phyloP scores from a whole-genome alignment of 2,797 vertebrate genomes.

The Sternarchorhynchus goeldii region DNA sequence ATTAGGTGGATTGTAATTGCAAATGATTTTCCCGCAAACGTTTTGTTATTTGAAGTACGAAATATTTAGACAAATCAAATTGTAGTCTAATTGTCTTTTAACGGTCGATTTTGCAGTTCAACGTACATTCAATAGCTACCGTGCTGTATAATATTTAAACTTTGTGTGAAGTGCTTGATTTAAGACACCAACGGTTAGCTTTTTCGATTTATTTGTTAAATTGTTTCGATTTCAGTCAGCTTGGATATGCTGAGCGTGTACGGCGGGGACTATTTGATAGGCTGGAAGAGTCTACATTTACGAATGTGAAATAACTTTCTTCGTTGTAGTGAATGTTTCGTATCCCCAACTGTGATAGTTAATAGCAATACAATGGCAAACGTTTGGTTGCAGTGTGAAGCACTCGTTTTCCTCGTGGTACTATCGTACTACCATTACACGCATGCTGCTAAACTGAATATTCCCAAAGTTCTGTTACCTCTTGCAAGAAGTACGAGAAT shows the following conservation, averaged over 20 bases:
- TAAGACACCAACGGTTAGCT: too few species aligned
- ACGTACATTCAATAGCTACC: neutral
- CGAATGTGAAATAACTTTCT: too few species aligned
- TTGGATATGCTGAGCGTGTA: neutral
- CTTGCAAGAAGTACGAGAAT: constrained; percentile 86
- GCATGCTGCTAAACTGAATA: constrained; percentile 81
- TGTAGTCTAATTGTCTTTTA: too few species aligned
- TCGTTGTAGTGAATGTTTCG: neutral
- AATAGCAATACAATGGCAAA: constrained; percentile 40
- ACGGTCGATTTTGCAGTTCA: constrained; percentile 14
- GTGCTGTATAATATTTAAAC: neutral
- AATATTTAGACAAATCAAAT: too few species aligned
- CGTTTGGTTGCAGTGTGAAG: neutral
- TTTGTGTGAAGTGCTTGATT: too few species aligned
- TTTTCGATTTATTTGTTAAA: neutral
- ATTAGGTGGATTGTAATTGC: too few species aligned
- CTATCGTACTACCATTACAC: neutral
- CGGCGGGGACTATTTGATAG: neutral
- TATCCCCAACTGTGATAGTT: neutral
- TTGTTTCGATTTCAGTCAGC: too few species aligned
- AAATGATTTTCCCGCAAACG: too few species aligned
- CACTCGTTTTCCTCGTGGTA: constrained; percentile 40
- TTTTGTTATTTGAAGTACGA: neutral
- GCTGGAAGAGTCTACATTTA: neutral
- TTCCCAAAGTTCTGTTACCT: constrained; percentile 91